Conservation (phyloP, 2,888 invertebrate species). For the Tinea pellionella region DNA sequence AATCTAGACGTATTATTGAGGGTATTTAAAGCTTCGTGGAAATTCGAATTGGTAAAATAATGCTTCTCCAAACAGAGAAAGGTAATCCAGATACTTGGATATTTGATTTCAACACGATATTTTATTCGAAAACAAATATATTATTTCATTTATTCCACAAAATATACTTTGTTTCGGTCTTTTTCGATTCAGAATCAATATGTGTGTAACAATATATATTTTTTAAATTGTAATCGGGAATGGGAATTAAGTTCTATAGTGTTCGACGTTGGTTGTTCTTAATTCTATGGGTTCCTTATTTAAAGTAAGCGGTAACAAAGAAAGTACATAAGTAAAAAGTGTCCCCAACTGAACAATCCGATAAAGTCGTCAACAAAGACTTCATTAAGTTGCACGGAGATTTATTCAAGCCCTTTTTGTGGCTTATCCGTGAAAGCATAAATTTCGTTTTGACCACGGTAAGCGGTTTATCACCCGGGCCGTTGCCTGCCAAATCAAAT, state of each 20-base stretch:
- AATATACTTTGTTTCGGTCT: too few relatives aligned
- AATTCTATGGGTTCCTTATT: background rate
- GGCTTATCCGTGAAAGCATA: slow-evolving; percentile 48
- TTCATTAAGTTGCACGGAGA: slow-evolving; percentile 57
- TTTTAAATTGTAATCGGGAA: too few relatives aligned
- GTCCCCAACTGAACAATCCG: background rate
- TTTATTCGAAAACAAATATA: background rate
- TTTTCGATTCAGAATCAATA: too few relatives aligned
- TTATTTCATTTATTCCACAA: background rate
- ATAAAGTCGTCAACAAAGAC: slow-evolving; percentile 51
- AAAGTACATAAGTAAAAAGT: background rate
- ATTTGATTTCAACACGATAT: background rate
- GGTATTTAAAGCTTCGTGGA: background rate
- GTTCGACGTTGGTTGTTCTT: too few relatives aligned
- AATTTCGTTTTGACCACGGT: slow-evolving; percentile 50
- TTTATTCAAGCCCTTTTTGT: slow-evolving; percentile 56
- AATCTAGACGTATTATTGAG: background rate
- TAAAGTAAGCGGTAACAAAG: background rate
- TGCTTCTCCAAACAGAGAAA: background rate
- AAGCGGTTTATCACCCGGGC: slow-evolving; percentile 51
- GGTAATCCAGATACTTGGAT: background rate
- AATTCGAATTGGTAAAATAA: background rate
- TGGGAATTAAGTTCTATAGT: too few relatives aligned
- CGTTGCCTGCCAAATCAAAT: slow-evolving; percentile 58
- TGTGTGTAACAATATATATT: too few relatives aligned